phyloP scores from a whole-genome alignment of 2,113 vertebrate species.

The Aptenodytes forsteri region DNA sequence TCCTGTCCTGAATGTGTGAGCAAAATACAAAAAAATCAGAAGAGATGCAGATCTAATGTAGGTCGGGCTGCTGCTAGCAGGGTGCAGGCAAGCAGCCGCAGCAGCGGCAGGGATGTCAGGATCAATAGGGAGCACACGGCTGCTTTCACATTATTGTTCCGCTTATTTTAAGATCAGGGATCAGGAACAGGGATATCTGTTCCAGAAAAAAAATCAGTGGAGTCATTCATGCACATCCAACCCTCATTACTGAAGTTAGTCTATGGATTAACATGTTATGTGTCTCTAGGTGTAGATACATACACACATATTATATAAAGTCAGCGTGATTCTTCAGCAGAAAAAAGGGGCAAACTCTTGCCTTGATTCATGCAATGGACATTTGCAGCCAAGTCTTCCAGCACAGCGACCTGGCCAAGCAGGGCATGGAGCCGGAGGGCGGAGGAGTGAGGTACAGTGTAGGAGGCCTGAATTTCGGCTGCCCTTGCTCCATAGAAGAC shows the following conservation, averaged over 20 bases:
- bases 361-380: too few relatives aligned
- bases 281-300: neutral
- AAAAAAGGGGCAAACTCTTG: neutral
- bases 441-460: neutral
- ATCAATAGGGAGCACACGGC: neutral
- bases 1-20: neutral
- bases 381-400: neutral
- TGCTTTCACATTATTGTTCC: neutral
- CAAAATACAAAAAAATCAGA: neutral
- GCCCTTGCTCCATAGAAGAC: neutral
- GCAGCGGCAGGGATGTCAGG: neutral
- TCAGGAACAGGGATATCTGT: neutral
- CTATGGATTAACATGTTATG: neutral
- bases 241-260: neutral
- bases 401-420: neutral
- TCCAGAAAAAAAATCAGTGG: neutral
- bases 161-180: neutral
- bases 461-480: neutral
- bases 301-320: neutral
- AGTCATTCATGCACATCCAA: neutral
- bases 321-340: neutral
- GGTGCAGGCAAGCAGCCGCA: neutral
- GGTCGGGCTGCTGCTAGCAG: neutral
- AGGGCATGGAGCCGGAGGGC: neutral
- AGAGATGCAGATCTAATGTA: neutral